Evolutionary conservation across 2,113 vertebrate genomes (phyloP).

Genomic region (Lutjanus erythropterus): DNA sequence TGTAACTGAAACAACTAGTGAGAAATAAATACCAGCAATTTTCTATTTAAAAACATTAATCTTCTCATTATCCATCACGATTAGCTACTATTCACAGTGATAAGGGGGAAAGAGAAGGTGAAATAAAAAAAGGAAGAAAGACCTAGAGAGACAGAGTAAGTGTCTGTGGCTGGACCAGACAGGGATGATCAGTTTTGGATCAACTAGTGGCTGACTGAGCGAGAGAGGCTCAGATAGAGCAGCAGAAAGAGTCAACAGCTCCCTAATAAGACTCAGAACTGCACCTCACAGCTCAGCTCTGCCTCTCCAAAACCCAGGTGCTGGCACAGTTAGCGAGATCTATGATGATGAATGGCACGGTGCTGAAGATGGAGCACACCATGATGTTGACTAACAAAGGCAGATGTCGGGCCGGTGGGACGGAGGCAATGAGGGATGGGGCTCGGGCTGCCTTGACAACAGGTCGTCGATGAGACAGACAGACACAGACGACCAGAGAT

Average conservation of each 20-base stretch:
- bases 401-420: conserved; percentile 76
- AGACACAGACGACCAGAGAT: conserved; percentile 54
- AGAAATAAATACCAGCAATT: conserved; percentile 14
- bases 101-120: conserved; percentile 29
- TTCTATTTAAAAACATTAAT: conserved; percentile 31
- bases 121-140: conserved; percentile 31
- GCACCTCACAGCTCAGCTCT: conserved; percentile 61
- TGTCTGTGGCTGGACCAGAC: conserved; percentile 43
- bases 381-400: conserved; percentile 81
- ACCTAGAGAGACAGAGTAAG: conserved; percentile 34
- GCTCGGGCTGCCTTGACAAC: conserved; percentile 68
- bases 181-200: conserved; percentile 59
- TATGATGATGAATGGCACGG: conserved; percentile 73
- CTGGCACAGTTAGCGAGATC: conserved; percentile 62
- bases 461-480: conserved; percentile 67
- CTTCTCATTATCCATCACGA: conserved; percentile 18
- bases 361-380: conserved; percentile 73
- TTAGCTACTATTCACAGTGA: conserved; percentile 33
- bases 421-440: conserved; percentile 79
- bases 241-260: conserved; percentile 60
- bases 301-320: conserved; percentile 64
- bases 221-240: conserved; percentile 60
- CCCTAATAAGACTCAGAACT: conserved; percentile 68
- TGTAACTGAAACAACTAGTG: conserved; percentile 24
- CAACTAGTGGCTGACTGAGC: conserved; percentile 53